phyloP scores from a whole-genome alignment of 2,113 vertebrate species.

The Reinhardtius hippoglossoides region DNA sequence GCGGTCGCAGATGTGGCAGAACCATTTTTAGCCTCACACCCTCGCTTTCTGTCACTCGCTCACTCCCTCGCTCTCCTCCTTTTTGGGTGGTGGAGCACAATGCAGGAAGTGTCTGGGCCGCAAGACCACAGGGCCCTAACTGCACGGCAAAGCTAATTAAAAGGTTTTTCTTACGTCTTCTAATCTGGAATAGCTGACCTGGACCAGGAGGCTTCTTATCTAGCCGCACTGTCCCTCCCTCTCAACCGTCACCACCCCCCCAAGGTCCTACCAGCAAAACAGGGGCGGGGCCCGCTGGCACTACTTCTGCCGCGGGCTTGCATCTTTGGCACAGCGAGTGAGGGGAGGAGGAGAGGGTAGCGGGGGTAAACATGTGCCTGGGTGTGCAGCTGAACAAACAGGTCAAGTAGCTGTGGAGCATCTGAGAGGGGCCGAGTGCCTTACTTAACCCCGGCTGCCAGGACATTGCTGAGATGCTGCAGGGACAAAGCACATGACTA shows the following conservation, averaged over 20 bases:
- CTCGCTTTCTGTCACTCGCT: conserved; percentile 61
- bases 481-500: conserved; percentile 2
- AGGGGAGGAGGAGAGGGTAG: conserved; percentile 29
- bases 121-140: conserved; percentile 70
- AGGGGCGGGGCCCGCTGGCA: conserved; percentile 15
- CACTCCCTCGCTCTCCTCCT: conserved; percentile 41
- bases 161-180: conserved; percentile 72
- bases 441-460: conserved; percentile 54
- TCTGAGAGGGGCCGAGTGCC: conserved; percentile 47
- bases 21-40: conserved; percentile 78
- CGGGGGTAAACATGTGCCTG: conserved; percentile 28
- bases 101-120: conserved; percentile 78
- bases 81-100: conserved; percentile 73
- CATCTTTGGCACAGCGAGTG: conserved; percentile 45
- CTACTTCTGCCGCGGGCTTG: conserved; percentile 28
- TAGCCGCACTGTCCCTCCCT: not conserved
- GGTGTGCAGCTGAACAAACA: conserved; percentile 80
- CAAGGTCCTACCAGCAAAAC: conserved; percentile 30
- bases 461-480: conserved; percentile 38
- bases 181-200: conserved; percentile 76
- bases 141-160: conserved; percentile 77
- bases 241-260: conserved; percentile 16
- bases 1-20: conserved; percentile 69
- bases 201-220: conserved; percentile 53
- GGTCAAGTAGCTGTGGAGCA: conserved; percentile 73